Percentiles rank a stretch among this genome's conserved stretches.
These are phyloP conservation scores for Amblyraja radiata DNA, from an alignment of 2,797 vertebrate genomes.

Conservation along the genomic window DNA sequence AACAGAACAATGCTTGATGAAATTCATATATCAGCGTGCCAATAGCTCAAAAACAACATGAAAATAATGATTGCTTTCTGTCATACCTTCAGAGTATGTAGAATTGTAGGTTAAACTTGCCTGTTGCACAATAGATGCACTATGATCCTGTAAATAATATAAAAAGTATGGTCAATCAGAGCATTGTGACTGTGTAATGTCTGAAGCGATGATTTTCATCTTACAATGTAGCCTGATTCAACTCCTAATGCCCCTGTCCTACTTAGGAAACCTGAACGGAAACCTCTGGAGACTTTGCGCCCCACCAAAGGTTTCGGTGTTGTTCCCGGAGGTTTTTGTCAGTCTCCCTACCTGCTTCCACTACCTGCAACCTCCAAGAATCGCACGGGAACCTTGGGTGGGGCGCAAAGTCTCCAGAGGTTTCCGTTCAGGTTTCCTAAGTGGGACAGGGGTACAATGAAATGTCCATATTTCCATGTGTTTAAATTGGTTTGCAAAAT, in stretches of 20 bases:
- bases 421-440: too few relatives aligned
- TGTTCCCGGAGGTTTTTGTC: too few relatives aligned
- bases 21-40: slow-evolving; percentile 21
- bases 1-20: neutral
- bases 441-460: neutral
- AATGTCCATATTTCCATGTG: neutral
- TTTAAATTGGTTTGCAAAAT: slow-evolving; percentile 16
- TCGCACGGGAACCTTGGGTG: too few relatives aligned
- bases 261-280: too few relatives aligned
- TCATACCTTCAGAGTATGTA: neutral
- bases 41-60: slow-evolving; percentile 41
- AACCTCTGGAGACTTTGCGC: too few relatives aligned
- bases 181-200: neutral
- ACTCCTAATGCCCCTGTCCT: neutral
- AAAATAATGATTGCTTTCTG: slow-evolving; percentile 50
- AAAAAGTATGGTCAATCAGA: slow-evolving; percentile 17
- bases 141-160: slow-evolving; percentile 52
- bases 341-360: too few relatives aligned
- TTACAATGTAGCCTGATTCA: too few relatives aligned
- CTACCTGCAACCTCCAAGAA: too few relatives aligned
- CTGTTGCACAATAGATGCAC: slow-evolving; percentile 45
- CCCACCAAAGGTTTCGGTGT: too few relatives aligned
- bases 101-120: slow-evolving; percentile 45
- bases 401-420: too few relatives aligned
- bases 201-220: neutral